Percentiles rank a stretch among this genome's conserved stretches.
Conservation (phyloP, 2,113 vertebrate species). For the Dipodomys stephensi region DNA sequence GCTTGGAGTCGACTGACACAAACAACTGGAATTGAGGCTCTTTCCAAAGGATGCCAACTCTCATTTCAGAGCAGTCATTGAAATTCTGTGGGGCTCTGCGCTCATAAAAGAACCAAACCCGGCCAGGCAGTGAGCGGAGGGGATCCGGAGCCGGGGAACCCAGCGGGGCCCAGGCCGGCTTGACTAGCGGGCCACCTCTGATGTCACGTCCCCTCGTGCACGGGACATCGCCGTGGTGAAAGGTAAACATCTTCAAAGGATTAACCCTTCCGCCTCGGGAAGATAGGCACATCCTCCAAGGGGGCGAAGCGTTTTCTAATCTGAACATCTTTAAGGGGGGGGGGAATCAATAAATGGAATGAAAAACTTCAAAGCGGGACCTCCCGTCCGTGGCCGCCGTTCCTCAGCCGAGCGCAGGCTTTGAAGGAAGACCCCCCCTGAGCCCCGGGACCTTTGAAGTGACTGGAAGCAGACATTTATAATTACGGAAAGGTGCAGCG, state of each 20-base stretch:
- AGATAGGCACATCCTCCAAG: slow-evolving; percentile 89
- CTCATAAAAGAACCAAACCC: slow-evolving; percentile 24
- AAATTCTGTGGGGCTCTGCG: background rate
- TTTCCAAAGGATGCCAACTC: slow-evolving; percentile 33
- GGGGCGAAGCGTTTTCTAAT: slow-evolving; percentile 89
- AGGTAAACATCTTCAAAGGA: slow-evolving; percentile 88
- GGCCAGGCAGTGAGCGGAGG: slow-evolving; percentile 37
- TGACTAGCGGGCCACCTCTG: slow-evolving; percentile 72
- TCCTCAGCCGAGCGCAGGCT: slow-evolving; percentile 89
- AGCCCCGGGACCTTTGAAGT: slow-evolving; percentile 92
- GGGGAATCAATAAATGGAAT: slow-evolving; percentile 91
- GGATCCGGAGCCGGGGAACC: slow-evolving; percentile 61
- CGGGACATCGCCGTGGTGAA: slow-evolving; percentile 72
- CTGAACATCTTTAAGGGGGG: slow-evolving; percentile 89
- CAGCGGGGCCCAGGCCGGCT: slow-evolving; percentile 77
- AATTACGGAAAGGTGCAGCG: slow-evolving; percentile 92
- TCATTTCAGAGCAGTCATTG: background rate
- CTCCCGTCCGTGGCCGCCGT: slow-evolving; percentile 91
- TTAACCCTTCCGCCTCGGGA: slow-evolving; percentile 84
- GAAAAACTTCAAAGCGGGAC: slow-evolving; percentile 91
- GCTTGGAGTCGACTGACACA: background rate
- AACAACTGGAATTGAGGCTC: background rate
- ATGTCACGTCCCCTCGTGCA: slow-evolving; percentile 82
- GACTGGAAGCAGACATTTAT: slow-evolving; percentile 93
- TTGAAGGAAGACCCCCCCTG: slow-evolving; percentile 92